Evolutionary conservation across 1,140 invertebrate genomes (phyloP), one percentile per base, ranked within the genome.

Genomic region (Drosophila ananassae): DNA sequence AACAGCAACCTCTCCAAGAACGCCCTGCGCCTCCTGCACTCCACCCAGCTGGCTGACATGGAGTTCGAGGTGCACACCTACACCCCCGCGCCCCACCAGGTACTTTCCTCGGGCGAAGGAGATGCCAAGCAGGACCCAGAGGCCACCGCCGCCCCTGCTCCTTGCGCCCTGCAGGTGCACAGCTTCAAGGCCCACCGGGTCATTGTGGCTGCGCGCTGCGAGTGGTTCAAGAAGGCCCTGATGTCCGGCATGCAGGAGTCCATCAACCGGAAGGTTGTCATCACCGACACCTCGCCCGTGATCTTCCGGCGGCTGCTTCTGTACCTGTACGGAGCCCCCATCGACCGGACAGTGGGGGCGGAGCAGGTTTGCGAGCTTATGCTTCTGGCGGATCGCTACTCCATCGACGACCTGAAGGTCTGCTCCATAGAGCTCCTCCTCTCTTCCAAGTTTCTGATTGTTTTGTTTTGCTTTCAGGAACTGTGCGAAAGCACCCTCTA

Each of bases 201-300:
- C 4, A 94, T 96, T 34, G 93, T 95, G 6, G 94, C 95, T 25
- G 92, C 95, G 0, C 77, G 90, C 48, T 95, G 95, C 92, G 94
- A 95, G 80, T 95, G 95, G 95, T 95, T 96, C 89, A 92, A 94
- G 34, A 92, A 95, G 66, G 95, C 95, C 0, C 83, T 96, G 2
- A 92, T 95, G 24, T 95, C 94, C 61, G 95, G 95, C 32, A 96
- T 96, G 95, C 93, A 94, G 80, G 95, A 96, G 92, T 94, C 94
- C 3, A 95, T 95, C 67, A 93, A 95, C 79, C 94, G 95, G 78
- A 94, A 95, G 92, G 95, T 95, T 47, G 91, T 94, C 5, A 94
- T 95, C 47, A 94, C 95, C 71, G 95, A 95, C 76, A 95, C 94
- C 37, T 94, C 93, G 52, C 93, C 94, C 13, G 92, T 93, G n/a